Evolutionary conservation across 23 tunicate species (phyloP).

Genomic region (Diplosoma virens): DNA sequence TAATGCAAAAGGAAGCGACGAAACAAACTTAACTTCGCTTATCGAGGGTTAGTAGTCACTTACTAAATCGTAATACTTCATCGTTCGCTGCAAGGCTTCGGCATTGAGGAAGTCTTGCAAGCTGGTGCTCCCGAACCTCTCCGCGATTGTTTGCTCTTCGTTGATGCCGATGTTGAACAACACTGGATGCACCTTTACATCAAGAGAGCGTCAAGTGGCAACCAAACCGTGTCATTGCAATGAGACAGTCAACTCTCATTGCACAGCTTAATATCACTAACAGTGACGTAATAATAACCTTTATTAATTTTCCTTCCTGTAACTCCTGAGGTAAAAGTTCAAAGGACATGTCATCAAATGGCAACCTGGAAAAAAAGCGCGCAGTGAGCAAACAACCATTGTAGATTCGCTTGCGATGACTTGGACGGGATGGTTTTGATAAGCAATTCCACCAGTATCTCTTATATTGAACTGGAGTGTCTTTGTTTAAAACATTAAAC

Average conservation of each 20-base stretch:
- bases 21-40: too few relatives aligned
- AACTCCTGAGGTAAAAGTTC: constrained; percentile 33
- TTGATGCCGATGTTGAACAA: constrained; percentile 79
- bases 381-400: too few relatives aligned
- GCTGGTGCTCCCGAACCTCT: constrained; percentile 61
- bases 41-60: too few relatives aligned
- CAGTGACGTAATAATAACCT: too few relatives aligned
- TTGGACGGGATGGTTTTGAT: too few relatives aligned
- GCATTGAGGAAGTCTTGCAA: constrained; percentile 71
- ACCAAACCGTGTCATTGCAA: not conserved
- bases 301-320: constrained; percentile 47
- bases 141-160: constrained; percentile 87
- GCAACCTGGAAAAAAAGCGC: constrained; percentile 17
- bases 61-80: constrained; percentile 48
- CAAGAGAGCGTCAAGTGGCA: not conserved
- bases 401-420: too few relatives aligned
- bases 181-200: constrained; percentile 58
- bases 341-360: constrained; percentile 44
- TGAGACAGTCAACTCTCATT: not conserved
- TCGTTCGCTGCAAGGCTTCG: constrained; percentile 20
- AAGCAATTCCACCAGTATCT: too few relatives aligned
- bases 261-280: not conserved
- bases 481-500: too few relatives aligned
- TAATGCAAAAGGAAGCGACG: too few relatives aligned
- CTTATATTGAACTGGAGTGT: too few relatives aligned